Conservation (phyloP, 2,888 invertebrate genomes). For the Mesorhabditis belari region DNA sequence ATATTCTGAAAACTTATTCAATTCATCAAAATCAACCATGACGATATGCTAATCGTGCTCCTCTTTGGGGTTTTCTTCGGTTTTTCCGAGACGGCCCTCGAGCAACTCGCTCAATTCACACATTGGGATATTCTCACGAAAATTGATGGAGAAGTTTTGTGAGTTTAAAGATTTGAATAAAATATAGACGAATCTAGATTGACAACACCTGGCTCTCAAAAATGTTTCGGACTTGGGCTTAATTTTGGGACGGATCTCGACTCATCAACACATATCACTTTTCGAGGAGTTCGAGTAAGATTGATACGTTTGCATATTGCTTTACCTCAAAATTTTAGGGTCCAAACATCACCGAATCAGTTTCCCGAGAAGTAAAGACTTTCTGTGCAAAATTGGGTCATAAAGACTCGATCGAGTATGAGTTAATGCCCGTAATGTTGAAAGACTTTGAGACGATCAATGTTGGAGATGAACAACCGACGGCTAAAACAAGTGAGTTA, state of each 20-base stretch:
- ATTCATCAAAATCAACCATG: background rate
- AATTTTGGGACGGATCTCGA: background rate
- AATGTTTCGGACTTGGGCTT: background rate
- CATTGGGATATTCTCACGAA: background rate
- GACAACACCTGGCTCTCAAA: background rate
- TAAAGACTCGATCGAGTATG: background rate
- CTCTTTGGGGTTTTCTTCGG: background rate
- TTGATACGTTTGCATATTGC: background rate
- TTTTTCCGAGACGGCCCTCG: background rate
- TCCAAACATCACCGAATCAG: background rate
- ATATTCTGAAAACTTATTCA: too few species aligned
- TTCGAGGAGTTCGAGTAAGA: background rate
- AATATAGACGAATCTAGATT: background rate
- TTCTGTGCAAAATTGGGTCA: background rate
- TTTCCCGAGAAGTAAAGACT: background rate
- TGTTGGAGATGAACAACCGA: background rate
- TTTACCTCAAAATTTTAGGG: background rate
- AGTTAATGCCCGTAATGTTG: background rate
- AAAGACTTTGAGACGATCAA: background rate
- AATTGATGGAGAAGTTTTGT: background rate
- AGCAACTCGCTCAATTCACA: background rate
- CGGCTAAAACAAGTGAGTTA: too few species aligned
- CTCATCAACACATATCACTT: background rate
- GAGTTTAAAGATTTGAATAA: background rate
- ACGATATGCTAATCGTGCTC: background rate